These are phyloP conservation scores for Mus musculus DNA, from an alignment of 2,113 vertebrate species.

Conservation along the genomic window GRCm39 chr17:30930001-30930500, in stretches of 20 bases:
- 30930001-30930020: not conserved
- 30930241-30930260: not conserved
- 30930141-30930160: constrained; percentile 25
- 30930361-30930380: not conserved
- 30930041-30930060: not conserved
- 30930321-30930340: not conserved
- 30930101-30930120: not conserved
- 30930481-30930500: no score
- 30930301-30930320: not conserved
- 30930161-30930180: constrained; percentile 33
- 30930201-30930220: constrained; percentile 2
- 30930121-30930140: not conserved
- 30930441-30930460: no score
- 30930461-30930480: no score
- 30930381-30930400: not conserved
- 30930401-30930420: not conserved
- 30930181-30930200: not conserved
- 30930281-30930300: no score
- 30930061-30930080: not conserved
- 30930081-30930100: not conserved
- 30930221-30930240: not conserved
- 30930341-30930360: not conserved
- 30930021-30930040: not conserved
- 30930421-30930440: no score
- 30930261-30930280: not conserved